These are phyloP conservation scores for Melieria omissa DNA, from an alignment of 2,888 invertebrate species.

Conservation along the genomic window DNA sequence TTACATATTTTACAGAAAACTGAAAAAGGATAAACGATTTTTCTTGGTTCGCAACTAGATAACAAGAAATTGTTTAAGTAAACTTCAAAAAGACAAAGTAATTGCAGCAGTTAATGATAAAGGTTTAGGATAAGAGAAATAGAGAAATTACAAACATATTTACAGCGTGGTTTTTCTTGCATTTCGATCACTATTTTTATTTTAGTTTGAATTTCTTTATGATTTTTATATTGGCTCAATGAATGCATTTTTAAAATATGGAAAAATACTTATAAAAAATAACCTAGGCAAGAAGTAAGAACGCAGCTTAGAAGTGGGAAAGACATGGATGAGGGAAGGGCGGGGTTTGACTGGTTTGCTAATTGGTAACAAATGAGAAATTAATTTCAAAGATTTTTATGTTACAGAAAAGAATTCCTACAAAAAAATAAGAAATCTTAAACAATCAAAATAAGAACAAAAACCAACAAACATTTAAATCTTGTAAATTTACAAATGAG, in stretches of 20 bases:
- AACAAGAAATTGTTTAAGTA: no score
- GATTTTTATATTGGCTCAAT: conserved; percentile 11
- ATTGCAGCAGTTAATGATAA: no score
- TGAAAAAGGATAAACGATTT: not conserved
- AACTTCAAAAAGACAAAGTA: no score
- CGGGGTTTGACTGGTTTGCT: conserved; percentile 12
- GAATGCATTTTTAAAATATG: not conserved
- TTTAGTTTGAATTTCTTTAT: conserved; percentile 5
- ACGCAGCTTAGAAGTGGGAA: conserved; percentile 24
- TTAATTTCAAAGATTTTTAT: conserved; percentile 38
- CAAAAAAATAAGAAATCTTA: conserved; percentile 24
- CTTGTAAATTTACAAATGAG: not conserved
- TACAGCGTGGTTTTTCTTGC: conserved; percentile 39
- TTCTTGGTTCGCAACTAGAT: not conserved
- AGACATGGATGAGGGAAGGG: conserved; percentile 24
- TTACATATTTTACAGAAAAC: no score
- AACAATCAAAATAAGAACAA: conserved; percentile 33
- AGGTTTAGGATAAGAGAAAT: conserved; percentile 40
- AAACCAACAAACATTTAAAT: conserved; percentile 21
- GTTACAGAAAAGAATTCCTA: conserved; percentile 30
- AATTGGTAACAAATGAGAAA: conserved; percentile 43
- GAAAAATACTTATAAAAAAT: not conserved
- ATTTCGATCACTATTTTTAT: not conserved
- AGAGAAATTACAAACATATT: conserved; percentile 41
- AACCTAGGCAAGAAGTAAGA: conserved; percentile 16